Percentiles rank a stretch among this genome's conserved stretches.
Evolutionary conservation across 1,140 invertebrate species (phyloP).

Genomic region (Drosophila trapezifrons): DNA sequence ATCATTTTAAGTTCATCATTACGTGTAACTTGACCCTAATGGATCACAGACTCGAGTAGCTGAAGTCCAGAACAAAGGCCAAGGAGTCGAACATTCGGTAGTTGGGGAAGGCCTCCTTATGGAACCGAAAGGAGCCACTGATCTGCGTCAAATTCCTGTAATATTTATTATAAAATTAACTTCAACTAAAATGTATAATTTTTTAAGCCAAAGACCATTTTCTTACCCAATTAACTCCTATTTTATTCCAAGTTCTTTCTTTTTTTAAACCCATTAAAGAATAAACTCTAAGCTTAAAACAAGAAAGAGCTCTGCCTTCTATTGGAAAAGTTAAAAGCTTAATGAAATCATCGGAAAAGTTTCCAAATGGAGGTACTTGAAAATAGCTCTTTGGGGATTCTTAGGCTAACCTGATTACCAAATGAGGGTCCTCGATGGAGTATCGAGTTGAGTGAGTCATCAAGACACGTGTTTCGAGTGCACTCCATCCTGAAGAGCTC

Average conservation of each 20-base stretch:
- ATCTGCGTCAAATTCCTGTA: too few relatives aligned
- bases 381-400: not conserved
- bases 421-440: constrained; percentile 10
- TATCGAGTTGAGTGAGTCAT: constrained; percentile 1
- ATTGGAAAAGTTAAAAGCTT: constrained; percentile 8
- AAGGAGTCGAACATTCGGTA: too few relatives aligned
- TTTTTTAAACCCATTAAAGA: not conserved
- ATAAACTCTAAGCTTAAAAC: not conserved
- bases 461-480: not conserved
- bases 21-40: not conserved
- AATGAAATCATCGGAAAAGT: not conserved
- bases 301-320: not conserved
- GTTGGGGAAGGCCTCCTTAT: too few relatives aligned
- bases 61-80: too few relatives aligned
- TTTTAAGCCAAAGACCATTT: too few relatives aligned
- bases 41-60: too few relatives aligned
- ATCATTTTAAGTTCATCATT: not conserved
- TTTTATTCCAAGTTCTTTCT: too few relatives aligned
- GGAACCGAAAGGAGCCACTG: too few relatives aligned
- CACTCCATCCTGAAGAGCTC: constrained; percentile 1
- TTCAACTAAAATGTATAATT: too few relatives aligned
- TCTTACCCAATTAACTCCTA: too few relatives aligned
- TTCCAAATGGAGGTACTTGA: not conserved
- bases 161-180: too few relatives aligned
- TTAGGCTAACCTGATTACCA: constrained; percentile 6